Evolutionary conservation across 1,140 invertebrate genomes (phyloP), one percentile per base, ranked within the genome.

Genomic region (Pseudobourletiella spinata): DNA sequence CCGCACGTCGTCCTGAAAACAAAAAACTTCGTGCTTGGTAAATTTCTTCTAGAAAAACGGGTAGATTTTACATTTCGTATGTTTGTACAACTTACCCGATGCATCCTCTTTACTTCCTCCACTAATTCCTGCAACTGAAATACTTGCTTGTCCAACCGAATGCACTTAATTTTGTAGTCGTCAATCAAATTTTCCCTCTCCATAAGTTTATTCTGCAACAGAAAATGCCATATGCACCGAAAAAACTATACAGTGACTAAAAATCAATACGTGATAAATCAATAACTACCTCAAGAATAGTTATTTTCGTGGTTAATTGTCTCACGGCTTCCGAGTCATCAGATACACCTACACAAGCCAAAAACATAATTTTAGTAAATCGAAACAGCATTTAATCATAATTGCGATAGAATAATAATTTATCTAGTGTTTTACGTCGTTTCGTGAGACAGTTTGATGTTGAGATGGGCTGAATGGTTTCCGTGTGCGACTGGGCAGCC

Each of bases 151-250:
- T 59, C 64, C 51, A 60, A 42, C 1, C 54, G 35, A 3, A 59
- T 25, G 15, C 48, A 55, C 42, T 60, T 56, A 14, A 65, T 29
- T 39, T 65, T 50, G 25, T 60, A 65, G 20, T 65, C 63, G 15
- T 59, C 35, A 3, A 65, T 20, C 0, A 57, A 22, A 57, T 60
- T 65, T 39, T 65, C 63, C 26, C 60, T 65, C 6, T 60, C 63
- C n/a, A 56, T 55, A 0, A 64, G 28, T 43, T 43, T 32, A 1
- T 8, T 43, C 26, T 59, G 20, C 14, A 52, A 18, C 50, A 6
- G 18, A 15, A 52, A 32, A 11, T 22, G n/a, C n/a, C n/a, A n/a
- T n/a, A n/a, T n/a, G n/a, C n/a, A n/a, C n/a, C n/a, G n/a, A n/a
- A n/a, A n/a, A n/a, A n/a, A n/a, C n/a, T n/a, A n/a, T n/a, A n/a